Base-by-base conservation (phyloP, 2,113 vertebrate species). In the Bambusicola thoracicus region DNA sequence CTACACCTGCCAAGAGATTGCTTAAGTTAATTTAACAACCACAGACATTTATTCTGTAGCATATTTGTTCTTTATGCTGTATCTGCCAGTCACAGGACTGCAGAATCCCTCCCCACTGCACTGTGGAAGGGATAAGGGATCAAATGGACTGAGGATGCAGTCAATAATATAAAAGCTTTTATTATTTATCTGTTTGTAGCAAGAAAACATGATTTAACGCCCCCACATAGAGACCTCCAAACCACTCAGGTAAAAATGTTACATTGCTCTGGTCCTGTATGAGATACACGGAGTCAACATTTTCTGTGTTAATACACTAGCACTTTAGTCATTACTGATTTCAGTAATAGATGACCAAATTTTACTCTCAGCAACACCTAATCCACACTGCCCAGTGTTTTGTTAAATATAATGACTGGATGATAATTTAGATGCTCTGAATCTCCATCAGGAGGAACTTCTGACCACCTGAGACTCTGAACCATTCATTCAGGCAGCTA, bases 221-320 rank as follows among this genome's bases (percentile, higher is more conserved):
- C 51, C 75, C 53, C 68, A 38, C 27, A 53, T 74, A 92, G 59
- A 84, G 78, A 91, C 41, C 38, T 95, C 66, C 66, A 92, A 94
- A 65, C 78, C 79, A 74, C 90, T 97, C 92, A 81, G 87, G 93
- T 85, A 91, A 92, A 95, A 94, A 87, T 70, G 65, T 61, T 78
- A 63, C 73, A 90, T 96, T 95, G 53, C 87, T 95, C 55, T 89
- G 72, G 5, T 86, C 76, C 82, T 86, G 3, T 73, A 51, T 90
- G 55, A 92, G 80, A 89, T 87, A 75, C 83, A 84, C 48, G 51
- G 22, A 56, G 49, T 77, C 43, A 81, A 51, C 18, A 21, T 70
- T 82, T 51, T 74, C 40, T 72, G 43, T 67, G 20, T 81, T 81
- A 43, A 46, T 34, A 51, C 25, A 43, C 30, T 43, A 73, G 76